Percentiles rank a stretch among this genome's conserved stretches.
These are phyloP conservation scores for Xanthia icteritia DNA, from an alignment of 2,888 invertebrate genomes.

Conservation along the genomic window DNA sequence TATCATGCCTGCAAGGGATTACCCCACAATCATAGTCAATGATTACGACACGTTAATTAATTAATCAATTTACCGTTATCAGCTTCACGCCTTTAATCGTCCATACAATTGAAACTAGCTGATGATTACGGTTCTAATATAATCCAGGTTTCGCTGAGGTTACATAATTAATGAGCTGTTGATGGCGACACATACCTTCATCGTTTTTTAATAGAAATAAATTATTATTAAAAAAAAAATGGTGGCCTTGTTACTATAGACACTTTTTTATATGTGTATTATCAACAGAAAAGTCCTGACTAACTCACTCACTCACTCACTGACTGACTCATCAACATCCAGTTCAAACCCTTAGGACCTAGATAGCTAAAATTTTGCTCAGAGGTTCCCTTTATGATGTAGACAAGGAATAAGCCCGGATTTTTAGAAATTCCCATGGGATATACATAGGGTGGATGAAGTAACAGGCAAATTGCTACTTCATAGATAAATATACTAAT, in stretches of 20 bases:
- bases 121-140: background rate
- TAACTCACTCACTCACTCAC: background rate
- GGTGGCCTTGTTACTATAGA: no score
- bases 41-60: slow-evolving; percentile 38
- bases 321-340: background rate
- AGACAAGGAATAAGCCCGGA: background rate
- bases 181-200: background rate
- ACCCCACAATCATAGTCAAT: slow-evolving; percentile 30
- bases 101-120: slow-evolving; percentile 25
- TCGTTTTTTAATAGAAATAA: background rate
- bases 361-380: no score
- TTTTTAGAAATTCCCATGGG: background rate
- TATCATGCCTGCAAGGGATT: slow-evolving; percentile 18
- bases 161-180: slow-evolving; percentile 20
- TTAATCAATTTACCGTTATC: slow-evolving; percentile 35
- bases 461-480: background rate
- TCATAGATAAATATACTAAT: slow-evolving; percentile 1
- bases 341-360: background rate
- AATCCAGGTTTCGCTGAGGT: slow-evolving; percentile 4
- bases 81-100: slow-evolving; percentile 15
- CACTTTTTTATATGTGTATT: background rate
- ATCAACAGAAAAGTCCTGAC: background rate
- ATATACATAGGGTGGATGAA: background rate
- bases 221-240: background rate
- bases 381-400: background rate